These are phyloP conservation scores for Exocentrus adspersus DNA, from an alignment of 2,888 invertebrate species.

Conservation along the genomic window DNA sequence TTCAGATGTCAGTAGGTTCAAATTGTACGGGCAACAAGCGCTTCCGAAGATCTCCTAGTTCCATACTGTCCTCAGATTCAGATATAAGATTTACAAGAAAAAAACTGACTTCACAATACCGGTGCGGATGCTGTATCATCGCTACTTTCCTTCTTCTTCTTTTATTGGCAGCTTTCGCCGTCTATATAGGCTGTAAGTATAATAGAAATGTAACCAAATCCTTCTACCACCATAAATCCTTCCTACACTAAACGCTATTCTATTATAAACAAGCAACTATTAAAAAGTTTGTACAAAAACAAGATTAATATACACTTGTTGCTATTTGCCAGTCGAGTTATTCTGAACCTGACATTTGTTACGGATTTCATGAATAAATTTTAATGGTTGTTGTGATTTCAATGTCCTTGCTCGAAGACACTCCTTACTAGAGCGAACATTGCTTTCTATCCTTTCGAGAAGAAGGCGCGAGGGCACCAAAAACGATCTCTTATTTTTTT, in stretches of 20 bases:
- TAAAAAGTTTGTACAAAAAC: not conserved
- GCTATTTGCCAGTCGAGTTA: not conserved
- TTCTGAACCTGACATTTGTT: conserved; percentile 2
- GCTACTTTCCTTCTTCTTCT: conserved; percentile 84
- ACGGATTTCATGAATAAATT: conserved; percentile 1
- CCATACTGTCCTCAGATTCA: conserved; percentile 86
- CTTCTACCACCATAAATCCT: no score
- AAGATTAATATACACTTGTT: not conserved
- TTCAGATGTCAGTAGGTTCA: conserved; percentile 67
- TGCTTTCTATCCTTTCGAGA: conserved; percentile 8
- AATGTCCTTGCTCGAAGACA: conserved; percentile 4
- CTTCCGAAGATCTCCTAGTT: conserved; percentile 74
- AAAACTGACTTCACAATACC: conserved; percentile 85
- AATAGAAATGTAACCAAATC: no score
- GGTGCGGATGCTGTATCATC: conserved; percentile 88
- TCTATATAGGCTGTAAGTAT: conserved; percentile 75
- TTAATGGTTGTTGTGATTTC: not conserved
- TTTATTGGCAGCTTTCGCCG: conserved; percentile 74
- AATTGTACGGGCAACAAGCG: conserved; percentile 63
- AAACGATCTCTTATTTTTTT: not conserved
- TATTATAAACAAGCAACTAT: no score
- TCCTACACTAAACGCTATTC: no score
- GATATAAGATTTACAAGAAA: conserved; percentile 89
- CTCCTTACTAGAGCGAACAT: not conserved
- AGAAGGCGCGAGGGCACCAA: not conserved